Evolutionary conservation across 2,888 invertebrate species (phyloP).

Genomic region (Phengaris alcon): DNA sequence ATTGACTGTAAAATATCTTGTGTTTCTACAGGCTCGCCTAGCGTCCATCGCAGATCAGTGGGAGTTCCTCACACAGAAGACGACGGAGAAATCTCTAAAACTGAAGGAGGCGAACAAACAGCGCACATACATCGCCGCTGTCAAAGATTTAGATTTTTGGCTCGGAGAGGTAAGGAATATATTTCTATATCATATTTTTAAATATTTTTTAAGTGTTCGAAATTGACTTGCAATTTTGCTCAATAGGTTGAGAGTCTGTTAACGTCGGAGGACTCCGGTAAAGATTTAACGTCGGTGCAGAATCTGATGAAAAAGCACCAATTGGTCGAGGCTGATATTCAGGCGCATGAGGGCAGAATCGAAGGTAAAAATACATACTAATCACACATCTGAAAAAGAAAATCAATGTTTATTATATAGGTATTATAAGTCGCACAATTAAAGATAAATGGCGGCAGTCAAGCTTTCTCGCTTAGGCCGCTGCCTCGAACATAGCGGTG

Average conservation of each 20-base stretch:
- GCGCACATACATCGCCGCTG: constrained; percentile 98
- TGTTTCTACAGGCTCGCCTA: constrained; percentile 76
- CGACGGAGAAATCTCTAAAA: constrained; percentile 98
- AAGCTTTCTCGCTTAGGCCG: no score
- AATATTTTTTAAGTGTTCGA: background rate
- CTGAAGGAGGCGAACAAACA: constrained; percentile 99
- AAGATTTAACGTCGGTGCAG: constrained; percentile 98
- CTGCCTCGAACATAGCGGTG: no score
- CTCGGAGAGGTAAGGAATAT: constrained; percentile 86
- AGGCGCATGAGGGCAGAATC: constrained; percentile 96
- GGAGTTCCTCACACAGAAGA: constrained; percentile 98
- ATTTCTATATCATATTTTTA: background rate
- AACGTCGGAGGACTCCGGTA: constrained; percentile 97
- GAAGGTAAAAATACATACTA: constrained; percentile 74
- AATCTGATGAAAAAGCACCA: constrained; percentile 99
- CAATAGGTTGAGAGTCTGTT: constrained; percentile 91
- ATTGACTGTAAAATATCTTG: constrained; percentile 14
- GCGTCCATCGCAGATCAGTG: constrained; percentile 98
- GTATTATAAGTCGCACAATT: no score
- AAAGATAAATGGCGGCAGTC: no score
- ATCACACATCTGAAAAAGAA: no score
- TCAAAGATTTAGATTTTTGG: constrained; percentile 99
- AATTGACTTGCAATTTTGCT: constrained; percentile 17
- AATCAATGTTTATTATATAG: no score
- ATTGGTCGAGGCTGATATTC: constrained; percentile 98